Base-by-base conservation (phyloP, 1,140 invertebrate species). In the Conus ventricosus region DNA sequence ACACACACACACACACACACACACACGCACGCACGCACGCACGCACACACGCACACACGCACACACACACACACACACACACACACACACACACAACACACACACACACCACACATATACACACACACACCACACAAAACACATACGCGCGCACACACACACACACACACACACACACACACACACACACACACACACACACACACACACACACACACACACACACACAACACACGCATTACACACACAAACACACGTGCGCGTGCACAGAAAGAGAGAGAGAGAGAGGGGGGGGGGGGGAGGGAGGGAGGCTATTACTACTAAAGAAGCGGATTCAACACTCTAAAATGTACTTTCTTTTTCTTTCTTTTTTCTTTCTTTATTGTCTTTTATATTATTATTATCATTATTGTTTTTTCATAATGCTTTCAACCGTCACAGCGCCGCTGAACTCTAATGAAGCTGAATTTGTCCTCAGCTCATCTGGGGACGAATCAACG, bases 1-100 rank as follows among this genome's bases (percentile, higher is more conserved):
- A 75, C 67, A 75, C 67, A 75, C 67, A 75, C 67, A 75, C 20
- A 75, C 67, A 75, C 67, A 75, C 67, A 75, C 67, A 75, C 67
- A 75, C 67, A 75, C 67, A 75, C 67, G 23, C 67, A 7, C 67
- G 23, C 13, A 7, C 20, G 23, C 67, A 7, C 67, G 7, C 67
- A 75, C 67, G 7, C 67, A 75, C 67, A 75, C 67, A 75, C 67
- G 0, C 67, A 75, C 11, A 75, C 67, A 75, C 67, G 7, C 67
- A 75, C 67, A 75, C 67, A 75, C 67, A 75, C 67, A 75, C 67
- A 75, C 67, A 75, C 67, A 75, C 67, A 75, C 67, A 75, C 67
- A 75, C 0, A 75, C 0, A 75, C 67, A 75, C 67, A 75, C 67
- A 75, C 6, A 75, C 67, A 75, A 75, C 5, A 75, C 67, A 75